Conservation (phyloP, 2,888 invertebrate genomes). For the Allygus modestus region DNA sequence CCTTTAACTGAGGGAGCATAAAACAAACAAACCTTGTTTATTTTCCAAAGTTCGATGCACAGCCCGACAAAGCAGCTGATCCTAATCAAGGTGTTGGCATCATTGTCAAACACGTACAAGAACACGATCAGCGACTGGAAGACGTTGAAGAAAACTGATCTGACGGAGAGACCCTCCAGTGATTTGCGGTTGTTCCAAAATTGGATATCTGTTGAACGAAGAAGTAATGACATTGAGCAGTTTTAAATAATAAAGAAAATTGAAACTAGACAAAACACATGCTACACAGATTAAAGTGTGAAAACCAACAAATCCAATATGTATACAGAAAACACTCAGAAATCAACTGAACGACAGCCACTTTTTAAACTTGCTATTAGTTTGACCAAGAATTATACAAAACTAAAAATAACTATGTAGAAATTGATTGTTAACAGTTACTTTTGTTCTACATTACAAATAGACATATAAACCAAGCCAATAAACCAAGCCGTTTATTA, state of each 20-base stretch:
- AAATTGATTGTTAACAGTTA: too few relatives aligned
- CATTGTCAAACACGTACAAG: conserved; percentile 98
- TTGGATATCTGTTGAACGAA: conserved; percentile 88
- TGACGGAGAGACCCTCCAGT: conserved; percentile 97
- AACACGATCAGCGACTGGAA: conserved; percentile 97
- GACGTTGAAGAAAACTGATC: conserved; percentile 98
- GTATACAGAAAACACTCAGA: too few relatives aligned
- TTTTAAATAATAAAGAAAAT: background rate
- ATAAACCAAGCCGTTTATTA: too few relatives aligned
- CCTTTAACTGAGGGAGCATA: background rate
- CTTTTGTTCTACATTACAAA: too few relatives aligned
- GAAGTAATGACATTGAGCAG: conserved; percentile 52
- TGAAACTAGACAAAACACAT: background rate
- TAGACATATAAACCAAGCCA: too few relatives aligned
- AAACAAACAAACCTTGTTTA: conserved; percentile 85
- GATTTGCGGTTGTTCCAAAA: conserved; percentile 99
- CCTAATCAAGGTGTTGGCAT: conserved; percentile 97
- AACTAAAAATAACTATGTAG: too few relatives aligned
- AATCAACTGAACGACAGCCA: too few relatives aligned
- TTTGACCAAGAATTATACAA: too few relatives aligned
- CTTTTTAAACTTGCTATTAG: too few relatives aligned
- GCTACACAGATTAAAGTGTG: background rate
- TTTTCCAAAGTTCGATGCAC: conserved; percentile 99
- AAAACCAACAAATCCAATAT: too few relatives aligned
- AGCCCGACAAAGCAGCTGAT: conserved; percentile 97